Conservation (phyloP, 2,113 vertebrate genomes). For the Gobiocypris rarus region DNA sequence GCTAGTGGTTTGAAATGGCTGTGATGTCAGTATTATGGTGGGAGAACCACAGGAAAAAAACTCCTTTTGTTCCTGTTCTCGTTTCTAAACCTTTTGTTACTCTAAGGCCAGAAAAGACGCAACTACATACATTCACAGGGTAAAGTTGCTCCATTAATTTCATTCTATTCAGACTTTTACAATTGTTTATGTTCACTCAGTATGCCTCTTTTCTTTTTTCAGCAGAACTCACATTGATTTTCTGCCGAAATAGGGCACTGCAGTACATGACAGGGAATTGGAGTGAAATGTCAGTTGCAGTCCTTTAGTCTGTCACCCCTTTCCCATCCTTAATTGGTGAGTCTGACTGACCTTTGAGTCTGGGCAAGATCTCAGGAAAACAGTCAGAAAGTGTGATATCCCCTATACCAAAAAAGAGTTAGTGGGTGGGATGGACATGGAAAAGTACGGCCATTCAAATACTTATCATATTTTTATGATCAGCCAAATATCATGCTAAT, state of each 20-base stretch:
- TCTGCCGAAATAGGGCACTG: not conserved
- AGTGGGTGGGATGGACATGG: not conserved
- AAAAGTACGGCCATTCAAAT: constrained; percentile 15
- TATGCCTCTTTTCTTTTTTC: not conserved
- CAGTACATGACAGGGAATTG: constrained; percentile 22
- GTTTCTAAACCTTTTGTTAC: not conserved
- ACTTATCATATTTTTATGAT: not conserved
- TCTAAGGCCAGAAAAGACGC: not conserved
- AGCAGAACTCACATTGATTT: not conserved
- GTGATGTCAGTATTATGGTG: not conserved
- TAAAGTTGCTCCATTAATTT: not conserved
- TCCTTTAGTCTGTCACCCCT: constrained; percentile 29
- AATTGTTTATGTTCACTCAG: not conserved
- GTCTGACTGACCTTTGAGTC: not conserved
- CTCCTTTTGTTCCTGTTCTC: not conserved
- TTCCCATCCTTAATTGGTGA: constrained; percentile 12
- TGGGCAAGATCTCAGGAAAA: not conserved
- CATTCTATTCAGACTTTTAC: not conserved
- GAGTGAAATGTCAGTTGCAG: constrained; percentile 20
- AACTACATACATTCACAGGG: too few species aligned
- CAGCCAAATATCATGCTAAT: not conserved
- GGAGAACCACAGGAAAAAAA: not conserved
- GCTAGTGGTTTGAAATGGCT: constrained; percentile 50
- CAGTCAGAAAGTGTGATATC: not conserved
- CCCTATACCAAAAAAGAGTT: not conserved